These are phyloP conservation scores for Gallinago nigripennis DNA, from an alignment of 2,797 vertebrate genomes.

Conservation along the genomic window DNA sequence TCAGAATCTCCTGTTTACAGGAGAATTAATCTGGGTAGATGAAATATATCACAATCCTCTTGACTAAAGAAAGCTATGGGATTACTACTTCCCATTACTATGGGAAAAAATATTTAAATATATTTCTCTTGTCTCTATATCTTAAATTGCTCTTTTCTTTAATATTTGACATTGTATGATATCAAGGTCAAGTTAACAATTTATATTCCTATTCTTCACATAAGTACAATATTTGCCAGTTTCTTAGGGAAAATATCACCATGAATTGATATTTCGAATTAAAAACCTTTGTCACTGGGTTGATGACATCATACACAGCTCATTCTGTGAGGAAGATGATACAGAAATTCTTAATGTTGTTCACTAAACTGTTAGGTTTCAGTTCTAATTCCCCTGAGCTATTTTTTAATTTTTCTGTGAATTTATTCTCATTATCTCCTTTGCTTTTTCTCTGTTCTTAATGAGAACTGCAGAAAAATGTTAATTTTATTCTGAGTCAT, in stretches of 20 bases:
- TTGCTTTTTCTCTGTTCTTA: not conserved
- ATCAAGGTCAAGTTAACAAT: not conserved
- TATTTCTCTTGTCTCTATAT: not conserved
- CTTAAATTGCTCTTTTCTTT: not conserved
- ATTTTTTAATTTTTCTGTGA: accelerated
- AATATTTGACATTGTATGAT: not conserved
- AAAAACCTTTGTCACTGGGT: accelerated
- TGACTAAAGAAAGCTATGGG: not conserved
- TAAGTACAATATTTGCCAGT: not conserved
- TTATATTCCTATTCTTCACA: not conserved
- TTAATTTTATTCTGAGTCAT: not conserved
- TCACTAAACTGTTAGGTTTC: not conserved
- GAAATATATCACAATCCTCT: not conserved
- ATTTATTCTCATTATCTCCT: not conserved
- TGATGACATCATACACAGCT: not conserved
- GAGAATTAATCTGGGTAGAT: not conserved
- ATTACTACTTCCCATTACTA: no score
- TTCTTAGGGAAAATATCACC: not conserved
- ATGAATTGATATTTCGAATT: not conserved
- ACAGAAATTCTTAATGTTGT: not conserved
- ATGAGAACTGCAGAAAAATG: not conserved
- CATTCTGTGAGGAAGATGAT: not conserved
- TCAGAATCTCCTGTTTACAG: not conserved
- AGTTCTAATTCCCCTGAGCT: not conserved
- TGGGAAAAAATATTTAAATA: not conserved